Percentiles rank a stretch among this genome's conserved stretches.
phyloP scores from a whole-genome alignment of 2,888 invertebrate genomes.

The Ochropleura plecta region DNA sequence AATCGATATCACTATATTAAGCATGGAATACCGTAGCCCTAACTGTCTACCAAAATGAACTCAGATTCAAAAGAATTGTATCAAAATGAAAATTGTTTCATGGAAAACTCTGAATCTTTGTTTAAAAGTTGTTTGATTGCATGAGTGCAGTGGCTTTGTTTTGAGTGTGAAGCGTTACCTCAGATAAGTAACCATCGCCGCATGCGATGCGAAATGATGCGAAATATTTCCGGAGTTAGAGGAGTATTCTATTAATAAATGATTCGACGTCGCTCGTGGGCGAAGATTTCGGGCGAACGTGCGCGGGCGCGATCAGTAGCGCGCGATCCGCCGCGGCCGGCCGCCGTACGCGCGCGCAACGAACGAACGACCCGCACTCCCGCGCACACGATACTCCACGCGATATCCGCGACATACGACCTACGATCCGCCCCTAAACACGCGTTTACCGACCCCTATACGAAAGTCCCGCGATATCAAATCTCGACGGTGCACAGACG shows the following conservation, averaged over 20 bases:
- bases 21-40: constrained; percentile 40
- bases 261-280: constrained; percentile 89
- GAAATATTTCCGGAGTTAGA: constrained; percentile 91
- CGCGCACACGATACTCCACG: constrained; percentile 83
- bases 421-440: constrained; percentile 79
- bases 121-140: constrained; percentile 41
- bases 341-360: constrained; percentile 89
- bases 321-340: constrained; percentile 90
- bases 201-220: constrained; percentile 89
- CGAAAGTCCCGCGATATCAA: constrained; percentile 62
- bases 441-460: constrained; percentile 60
- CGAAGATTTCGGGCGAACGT: constrained; percentile 86
- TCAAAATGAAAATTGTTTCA: constrained; percentile 12
- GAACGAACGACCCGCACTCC: constrained; percentile 91
- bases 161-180: constrained; percentile 76
- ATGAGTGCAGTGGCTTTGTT: constrained; percentile 63
- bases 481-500: constrained; percentile 71
- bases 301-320: constrained; percentile 86
- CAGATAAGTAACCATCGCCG: constrained; percentile 83
- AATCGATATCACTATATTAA: constrained; percentile 55
- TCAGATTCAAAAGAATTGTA: neutral
- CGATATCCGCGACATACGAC: constrained; percentile 80
- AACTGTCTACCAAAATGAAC: constrained; percentile 25
- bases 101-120: constrained; percentile 33
- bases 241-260: constrained; percentile 90